Percentiles rank a stretch among this genome's conserved stretches.
phyloP scores from a whole-genome alignment of 2,888 invertebrate species.

The Plemyria rubiginata region DNA sequence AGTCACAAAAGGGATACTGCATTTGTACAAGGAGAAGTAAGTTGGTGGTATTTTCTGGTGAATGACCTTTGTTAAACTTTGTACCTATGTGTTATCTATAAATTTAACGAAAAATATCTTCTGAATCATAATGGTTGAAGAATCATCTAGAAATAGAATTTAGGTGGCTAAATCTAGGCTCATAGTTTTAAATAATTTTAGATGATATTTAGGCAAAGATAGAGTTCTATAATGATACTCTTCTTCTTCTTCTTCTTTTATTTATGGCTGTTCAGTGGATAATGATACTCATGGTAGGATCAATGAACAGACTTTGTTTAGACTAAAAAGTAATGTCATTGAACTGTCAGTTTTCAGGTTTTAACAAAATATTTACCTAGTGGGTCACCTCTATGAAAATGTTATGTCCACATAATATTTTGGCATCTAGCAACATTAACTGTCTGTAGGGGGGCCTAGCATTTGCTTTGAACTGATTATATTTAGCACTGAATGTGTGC shows the following conservation, averaged over 20 bases:
- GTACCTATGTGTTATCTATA: too few relatives aligned
- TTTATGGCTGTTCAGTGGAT: too few relatives aligned
- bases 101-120: too few relatives aligned
- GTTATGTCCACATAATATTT: background rate
- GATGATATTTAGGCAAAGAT: background rate
- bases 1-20: conserved; percentile 97
- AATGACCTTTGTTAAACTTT: background rate
- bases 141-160: background rate
- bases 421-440: background rate
- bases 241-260: too few relatives aligned
- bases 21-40: conserved; percentile 98
- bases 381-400: background rate
- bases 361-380: conserved; percentile 12
- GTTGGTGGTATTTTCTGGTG: conserved; percentile 46
- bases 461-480: too few relatives aligned
- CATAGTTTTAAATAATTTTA: background rate
- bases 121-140: too few relatives aligned
- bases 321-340: conserved; percentile 5
- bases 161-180: too few relatives aligned
- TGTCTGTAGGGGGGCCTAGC: too few relatives aligned
- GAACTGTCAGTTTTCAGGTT: conserved; percentile 6
- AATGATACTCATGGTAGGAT: background rate
- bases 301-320: conserved; percentile 24
- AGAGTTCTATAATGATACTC: background rate
- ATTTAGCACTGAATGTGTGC: too few relatives aligned